Base-by-base conservation (phyloP, 2,113 vertebrate genomes). In the Anolis sagrei region DNA sequence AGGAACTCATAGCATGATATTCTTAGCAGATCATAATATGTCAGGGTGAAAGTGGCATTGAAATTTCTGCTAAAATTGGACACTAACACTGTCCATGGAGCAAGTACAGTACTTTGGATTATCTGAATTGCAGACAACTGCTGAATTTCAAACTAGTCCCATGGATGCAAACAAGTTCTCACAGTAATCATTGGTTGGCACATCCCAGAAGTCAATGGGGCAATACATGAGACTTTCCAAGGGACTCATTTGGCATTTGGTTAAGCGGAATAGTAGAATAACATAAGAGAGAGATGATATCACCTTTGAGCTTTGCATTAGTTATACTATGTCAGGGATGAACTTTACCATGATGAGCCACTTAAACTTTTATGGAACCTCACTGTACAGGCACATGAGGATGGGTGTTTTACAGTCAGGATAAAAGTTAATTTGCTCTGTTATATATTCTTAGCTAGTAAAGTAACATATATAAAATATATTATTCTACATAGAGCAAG, bases 231-330 rank as follows among this genome's bases (percentile, higher is more conserved):
- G 1, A 34, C 19, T 51, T 76, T 39, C 76, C 82, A 81, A 89
- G 89, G 82, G 48, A 90, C 89, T 76, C 81, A 49, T 39, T 73
- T 89, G 81, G 18, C 81, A 66, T 86, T 62, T 88, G 86, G 84
- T 76, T 88, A 79, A 86, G 10, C 88, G 4, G 14, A n/a, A 85
- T 61, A 44, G 6, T 85, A 23, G 58, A 0, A 18, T 76, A 79
- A 84, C 72, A 36, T 4, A 44, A 27, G 69, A 70, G 32, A 58
- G 25, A 51, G 83, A 78, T 85, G 70, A 68, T 69, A 90, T 89
- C 1, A 10, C 87, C 82, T 91, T 85, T 79, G n/a, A 92, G 54
- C 27, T 92, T 91, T 88, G 78, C 19, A 77, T 89, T 76, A 79
- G 2, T 66, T 72, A 7, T 5, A 7, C 5, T 78, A 34, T 86